Conservation (phyloP, 2,797 vertebrate species). For the Nannoperca obscura region DNA sequence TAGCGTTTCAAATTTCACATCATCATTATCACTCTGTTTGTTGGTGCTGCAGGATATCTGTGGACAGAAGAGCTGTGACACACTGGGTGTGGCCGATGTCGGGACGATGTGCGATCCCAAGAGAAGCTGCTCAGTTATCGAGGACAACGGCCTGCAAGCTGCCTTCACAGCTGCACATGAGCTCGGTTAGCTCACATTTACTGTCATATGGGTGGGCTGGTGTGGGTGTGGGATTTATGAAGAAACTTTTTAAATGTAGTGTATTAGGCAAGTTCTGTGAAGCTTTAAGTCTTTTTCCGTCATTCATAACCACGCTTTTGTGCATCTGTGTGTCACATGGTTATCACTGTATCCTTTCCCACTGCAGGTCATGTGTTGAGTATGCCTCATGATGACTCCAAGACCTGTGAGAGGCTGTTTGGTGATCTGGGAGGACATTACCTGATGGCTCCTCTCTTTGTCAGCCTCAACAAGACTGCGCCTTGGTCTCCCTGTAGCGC, state of each 20-base stretch:
- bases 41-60: slow-evolving; percentile 91
- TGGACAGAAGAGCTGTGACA: slow-evolving; percentile 92
- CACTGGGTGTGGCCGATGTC: slow-evolving; percentile 93
- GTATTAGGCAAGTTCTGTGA: background rate
- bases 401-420: slow-evolving; percentile 90
- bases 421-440: slow-evolving; percentile 89
- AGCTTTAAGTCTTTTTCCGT: background rate
- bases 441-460: slow-evolving; percentile 93
- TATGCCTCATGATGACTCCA: slow-evolving; percentile 97
- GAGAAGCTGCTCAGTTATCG: slow-evolving; percentile 96
- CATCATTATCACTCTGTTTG: background rate
- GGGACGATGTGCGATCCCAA: slow-evolving; percentile 96
- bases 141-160: slow-evolving; percentile 95
- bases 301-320: background rate
- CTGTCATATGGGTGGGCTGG: background rate
- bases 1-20: background rate
- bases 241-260: background rate
- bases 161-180: slow-evolving; percentile 96
- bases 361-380: slow-evolving; percentile 94
- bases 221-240: background rate
- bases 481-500: slow-evolving; percentile 98
- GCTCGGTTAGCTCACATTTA: slow-evolving; percentile 86
- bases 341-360: background rate
- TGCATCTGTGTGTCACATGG: background rate
- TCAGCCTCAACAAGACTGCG: slow-evolving; percentile 90